These are phyloP conservation scores for Elephas maximus DNA, from an alignment of 2,113 vertebrate genomes.

Conservation along the genomic window DNA sequence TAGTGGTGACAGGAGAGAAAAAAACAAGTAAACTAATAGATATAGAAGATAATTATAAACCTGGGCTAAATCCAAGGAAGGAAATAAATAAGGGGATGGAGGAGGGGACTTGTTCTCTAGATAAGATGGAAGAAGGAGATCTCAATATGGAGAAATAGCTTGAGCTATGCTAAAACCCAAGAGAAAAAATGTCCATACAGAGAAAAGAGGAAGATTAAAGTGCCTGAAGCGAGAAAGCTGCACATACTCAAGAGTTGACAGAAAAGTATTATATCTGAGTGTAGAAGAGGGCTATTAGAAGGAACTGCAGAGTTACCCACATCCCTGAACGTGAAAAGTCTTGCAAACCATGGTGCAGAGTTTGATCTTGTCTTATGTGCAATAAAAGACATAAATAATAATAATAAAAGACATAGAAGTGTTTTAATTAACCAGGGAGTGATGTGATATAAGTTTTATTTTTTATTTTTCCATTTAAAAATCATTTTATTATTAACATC, in stretches of 20 bases:
- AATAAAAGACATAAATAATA: not conserved
- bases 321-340: not conserved
- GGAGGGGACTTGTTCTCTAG: not conserved
- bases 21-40: not conserved
- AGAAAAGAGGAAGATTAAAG: not conserved
- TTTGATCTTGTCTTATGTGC: not conserved
- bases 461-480: slow-evolving; percentile 89
- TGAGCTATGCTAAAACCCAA: not conserved
- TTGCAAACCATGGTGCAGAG: not conserved
- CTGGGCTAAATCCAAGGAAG: too few relatives aligned
- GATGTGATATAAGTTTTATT: not conserved
- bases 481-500: slow-evolving; percentile 93
- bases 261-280: not conserved
- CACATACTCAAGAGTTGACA: not conserved
- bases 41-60: not conserved
- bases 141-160: not conserved
- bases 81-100: not conserved
- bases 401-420: not conserved
- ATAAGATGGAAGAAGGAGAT: not conserved
- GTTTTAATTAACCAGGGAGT: not conserved
- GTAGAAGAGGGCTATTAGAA: not conserved
- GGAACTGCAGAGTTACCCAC: not conserved
- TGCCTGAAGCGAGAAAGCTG: not conserved
- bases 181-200: not conserved
- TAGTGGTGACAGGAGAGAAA: not conserved